Conservation (phyloP, 2,888 invertebrate genomes). For the Odontothrips loti region DNA sequence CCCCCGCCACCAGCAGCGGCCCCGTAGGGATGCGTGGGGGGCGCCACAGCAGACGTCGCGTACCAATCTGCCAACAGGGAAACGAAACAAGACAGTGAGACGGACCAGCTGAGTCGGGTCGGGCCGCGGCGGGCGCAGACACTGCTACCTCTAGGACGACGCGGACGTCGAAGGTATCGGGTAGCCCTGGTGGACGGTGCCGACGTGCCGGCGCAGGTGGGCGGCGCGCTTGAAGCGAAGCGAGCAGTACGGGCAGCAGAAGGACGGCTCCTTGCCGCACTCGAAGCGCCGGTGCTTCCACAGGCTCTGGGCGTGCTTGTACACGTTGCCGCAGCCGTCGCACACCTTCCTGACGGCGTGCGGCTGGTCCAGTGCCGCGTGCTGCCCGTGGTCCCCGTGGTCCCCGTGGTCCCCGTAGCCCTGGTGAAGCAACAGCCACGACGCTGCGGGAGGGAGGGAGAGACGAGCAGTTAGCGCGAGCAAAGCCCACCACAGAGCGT, state of each 20-base stretch:
- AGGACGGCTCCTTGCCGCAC: constrained; percentile 50
- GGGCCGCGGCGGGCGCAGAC: no score
- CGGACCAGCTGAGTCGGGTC: no score
- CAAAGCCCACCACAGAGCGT: no score
- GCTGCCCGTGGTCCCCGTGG: no score
- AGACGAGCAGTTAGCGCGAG: no score
- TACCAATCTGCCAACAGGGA: neutral
- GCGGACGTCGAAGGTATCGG: neutral
- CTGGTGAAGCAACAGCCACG: no score
- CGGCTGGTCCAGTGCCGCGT: no score
- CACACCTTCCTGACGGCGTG: constrained; percentile 31
- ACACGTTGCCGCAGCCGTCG: constrained; percentile 37
- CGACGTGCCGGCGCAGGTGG: constrained; percentile 42
- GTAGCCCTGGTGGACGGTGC: constrained; percentile 36
- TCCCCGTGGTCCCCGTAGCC: no score
- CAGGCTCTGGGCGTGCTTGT: constrained; percentile 37
- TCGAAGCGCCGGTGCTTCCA: constrained; percentile 35
- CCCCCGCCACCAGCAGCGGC: neutral
- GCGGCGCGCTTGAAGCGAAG: constrained; percentile 46
- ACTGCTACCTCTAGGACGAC: no score
- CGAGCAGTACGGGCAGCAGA: constrained; percentile 48
- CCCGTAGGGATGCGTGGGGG: neutral
- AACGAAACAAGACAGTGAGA: neutral
- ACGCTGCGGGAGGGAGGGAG: no score
- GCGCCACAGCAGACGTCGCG: neutral